phyloP scores from a whole-genome alignment of 1,140 invertebrate genomes.

The Zelostemma sp. region DNA sequence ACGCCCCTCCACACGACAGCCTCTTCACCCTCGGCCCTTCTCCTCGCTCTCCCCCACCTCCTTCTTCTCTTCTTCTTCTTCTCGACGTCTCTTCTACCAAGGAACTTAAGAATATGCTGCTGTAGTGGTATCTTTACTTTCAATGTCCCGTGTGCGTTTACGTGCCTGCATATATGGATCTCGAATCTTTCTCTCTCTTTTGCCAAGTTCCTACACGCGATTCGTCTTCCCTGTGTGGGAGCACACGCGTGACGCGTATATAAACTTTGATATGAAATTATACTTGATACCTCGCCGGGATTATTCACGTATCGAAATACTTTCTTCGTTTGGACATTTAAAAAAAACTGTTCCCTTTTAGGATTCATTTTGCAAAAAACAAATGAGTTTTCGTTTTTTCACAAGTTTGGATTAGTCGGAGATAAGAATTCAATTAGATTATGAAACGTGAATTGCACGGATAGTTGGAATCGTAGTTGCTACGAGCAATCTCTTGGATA shows the following conservation, averaged over 20 bases:
- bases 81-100: slow-evolving; percentile 39
- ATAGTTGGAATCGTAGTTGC: too few relatives aligned
- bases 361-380: too few relatives aligned
- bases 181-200: not conserved
- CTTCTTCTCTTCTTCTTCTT: slow-evolving; percentile 11
- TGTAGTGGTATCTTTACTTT: slow-evolving; percentile 29
- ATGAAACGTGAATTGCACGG: too few relatives aligned
- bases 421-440: too few relatives aligned
- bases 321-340: not conserved
- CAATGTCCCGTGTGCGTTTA: slow-evolving; percentile 10
- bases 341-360: too few relatives aligned
- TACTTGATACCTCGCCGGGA: not conserved
- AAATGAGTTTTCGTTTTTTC: too few relatives aligned
- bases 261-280: not conserved
- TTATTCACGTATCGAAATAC: not conserved
- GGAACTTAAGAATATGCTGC: too few relatives aligned
- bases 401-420: too few relatives aligned
- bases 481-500: too few relatives aligned
- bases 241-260: not conserved
- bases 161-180: not conserved
- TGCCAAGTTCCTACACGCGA: not conserved
- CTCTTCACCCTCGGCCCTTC: slow-evolving; percentile 21
- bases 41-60: slow-evolving; percentile 5
- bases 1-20: slow-evolving; percentile 50
- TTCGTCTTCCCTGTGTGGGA: not conserved